phyloP scores from a whole-genome alignment of 1,140 invertebrate species.

The Ostrea edulis region DNA sequence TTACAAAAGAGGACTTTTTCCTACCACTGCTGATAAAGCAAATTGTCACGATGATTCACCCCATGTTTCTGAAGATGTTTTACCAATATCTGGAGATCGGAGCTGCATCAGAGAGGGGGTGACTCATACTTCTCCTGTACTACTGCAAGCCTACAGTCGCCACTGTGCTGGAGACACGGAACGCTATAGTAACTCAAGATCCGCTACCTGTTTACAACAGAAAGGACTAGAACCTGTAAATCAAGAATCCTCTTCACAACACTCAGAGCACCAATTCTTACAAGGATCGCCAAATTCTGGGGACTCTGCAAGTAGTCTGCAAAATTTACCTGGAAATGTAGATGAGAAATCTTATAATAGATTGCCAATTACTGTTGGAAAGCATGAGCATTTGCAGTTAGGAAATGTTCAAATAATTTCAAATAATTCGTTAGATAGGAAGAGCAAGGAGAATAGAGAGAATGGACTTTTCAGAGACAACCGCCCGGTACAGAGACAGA shows the following conservation, averaged over 20 bases:
- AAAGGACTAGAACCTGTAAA: background rate
- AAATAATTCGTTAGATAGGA: background rate
- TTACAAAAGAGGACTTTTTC: slow-evolving; percentile 35
- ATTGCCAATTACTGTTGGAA: background rate
- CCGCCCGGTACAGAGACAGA: background rate
- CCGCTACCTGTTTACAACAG: background rate
- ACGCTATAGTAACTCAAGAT: slow-evolving; percentile 5
- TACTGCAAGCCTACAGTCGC: slow-evolving; percentile 16
- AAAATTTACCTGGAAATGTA: background rate
- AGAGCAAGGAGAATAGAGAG: background rate
- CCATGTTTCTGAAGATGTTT: slow-evolving; percentile 37
- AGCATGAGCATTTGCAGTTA: background rate
- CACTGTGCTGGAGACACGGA: slow-evolving; percentile 4
- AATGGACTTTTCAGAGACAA: background rate
- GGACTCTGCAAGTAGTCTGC: background rate
- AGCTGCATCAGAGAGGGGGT: slow-evolving; percentile 24
- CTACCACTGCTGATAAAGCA: slow-evolving; percentile 31
- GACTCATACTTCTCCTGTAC: slow-evolving; percentile 17
- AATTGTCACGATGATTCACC: slow-evolving; percentile 36
- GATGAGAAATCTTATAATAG: background rate
- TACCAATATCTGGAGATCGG: slow-evolving; percentile 29
- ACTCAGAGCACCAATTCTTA: background rate
- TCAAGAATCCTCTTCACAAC: background rate
- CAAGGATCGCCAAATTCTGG: background rate
- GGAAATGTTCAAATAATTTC: background rate